A percentile compares a stretch with the other conserved stretches of the same genome.
Evolutionary conservation across 2,888 invertebrate species (phyloP).

Genomic region (Leptinotarsa haldemani): DNA sequence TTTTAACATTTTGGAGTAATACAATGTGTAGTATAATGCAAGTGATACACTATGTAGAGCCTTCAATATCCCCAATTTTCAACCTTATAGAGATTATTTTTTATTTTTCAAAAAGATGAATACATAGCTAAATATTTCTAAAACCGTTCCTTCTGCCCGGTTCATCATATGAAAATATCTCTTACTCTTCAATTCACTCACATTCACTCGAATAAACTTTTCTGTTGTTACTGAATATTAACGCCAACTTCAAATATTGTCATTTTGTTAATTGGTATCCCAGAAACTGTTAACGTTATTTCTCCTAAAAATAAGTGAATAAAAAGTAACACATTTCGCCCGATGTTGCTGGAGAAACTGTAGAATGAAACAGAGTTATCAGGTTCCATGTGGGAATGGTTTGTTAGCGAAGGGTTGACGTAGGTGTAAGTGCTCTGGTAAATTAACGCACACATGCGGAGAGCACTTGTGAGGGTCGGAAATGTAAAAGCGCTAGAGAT

Average conservation of each 20-base stretch:
- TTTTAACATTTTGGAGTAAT: too few species aligned
- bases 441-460: slow-evolving; percentile 21
- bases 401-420: slow-evolving; percentile 15
- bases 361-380: slow-evolving; percentile 8
- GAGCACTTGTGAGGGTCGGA: slow-evolving; percentile 17
- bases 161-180: too few species aligned
- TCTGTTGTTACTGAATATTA: background rate
- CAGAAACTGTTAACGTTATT: too few species aligned
- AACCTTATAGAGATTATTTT: too few species aligned
- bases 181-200: too few species aligned
- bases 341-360: background rate
- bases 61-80: too few species aligned
- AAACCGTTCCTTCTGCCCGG: too few species aligned
- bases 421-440: slow-evolving; percentile 20
- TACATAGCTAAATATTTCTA: too few species aligned
- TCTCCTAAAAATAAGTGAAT: background rate
- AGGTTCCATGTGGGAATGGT: slow-evolving; percentile 16
- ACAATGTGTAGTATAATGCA: too few species aligned
- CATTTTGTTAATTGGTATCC: background rate
- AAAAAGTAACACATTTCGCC: background rate
- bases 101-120: too few species aligned
- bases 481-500: slow-evolving; percentile 1
- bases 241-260: background rate
- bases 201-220: background rate
- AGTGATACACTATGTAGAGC: too few species aligned